Evolutionary conservation across 2,797 vertebrate species (phyloP).

Genomic region (Premnoplex brunnescens): DNA sequence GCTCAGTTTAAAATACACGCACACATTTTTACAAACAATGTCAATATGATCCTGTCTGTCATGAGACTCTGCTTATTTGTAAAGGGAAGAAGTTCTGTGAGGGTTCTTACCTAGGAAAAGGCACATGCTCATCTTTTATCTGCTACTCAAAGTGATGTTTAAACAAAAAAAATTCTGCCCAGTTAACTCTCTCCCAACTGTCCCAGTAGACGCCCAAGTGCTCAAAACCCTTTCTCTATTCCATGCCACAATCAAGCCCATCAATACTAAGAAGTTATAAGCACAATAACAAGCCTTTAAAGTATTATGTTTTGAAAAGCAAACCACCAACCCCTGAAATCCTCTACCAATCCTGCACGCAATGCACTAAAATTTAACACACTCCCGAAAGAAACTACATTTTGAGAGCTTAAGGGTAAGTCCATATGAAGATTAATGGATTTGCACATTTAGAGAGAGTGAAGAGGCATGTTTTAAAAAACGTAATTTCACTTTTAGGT

Average conservation of each 20-base stretch:
- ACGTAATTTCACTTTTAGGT: not conserved
- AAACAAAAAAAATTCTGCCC: not conserved
- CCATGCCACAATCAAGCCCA: not conserved
- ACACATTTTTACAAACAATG: not conserved
- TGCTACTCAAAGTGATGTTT: constrained; percentile 22
- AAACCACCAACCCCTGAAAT: not conserved
- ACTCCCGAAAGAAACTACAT: not conserved
- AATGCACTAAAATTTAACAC: not conserved
- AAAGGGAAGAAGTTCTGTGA: not conserved
- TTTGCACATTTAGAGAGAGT: not conserved
- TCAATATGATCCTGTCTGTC: not conserved
- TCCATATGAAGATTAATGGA: not conserved
- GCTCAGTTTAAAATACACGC: not conserved
- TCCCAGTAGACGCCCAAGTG: not conserved
- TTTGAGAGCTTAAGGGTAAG: not conserved
- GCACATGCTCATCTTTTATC: not conserved
- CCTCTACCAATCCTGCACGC: not conserved
- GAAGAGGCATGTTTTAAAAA: not conserved
- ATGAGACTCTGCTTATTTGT: not conserved
- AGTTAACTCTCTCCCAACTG: constrained; percentile 7
- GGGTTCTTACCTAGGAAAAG: not conserved
- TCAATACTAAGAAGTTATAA: not conserved
- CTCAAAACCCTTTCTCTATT: constrained; percentile 6
- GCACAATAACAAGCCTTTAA: not conserved
- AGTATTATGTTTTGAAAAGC: not conserved